Conservation (phyloP, 2,113 vertebrate species). For the Orientallactaga bullata region DNA sequence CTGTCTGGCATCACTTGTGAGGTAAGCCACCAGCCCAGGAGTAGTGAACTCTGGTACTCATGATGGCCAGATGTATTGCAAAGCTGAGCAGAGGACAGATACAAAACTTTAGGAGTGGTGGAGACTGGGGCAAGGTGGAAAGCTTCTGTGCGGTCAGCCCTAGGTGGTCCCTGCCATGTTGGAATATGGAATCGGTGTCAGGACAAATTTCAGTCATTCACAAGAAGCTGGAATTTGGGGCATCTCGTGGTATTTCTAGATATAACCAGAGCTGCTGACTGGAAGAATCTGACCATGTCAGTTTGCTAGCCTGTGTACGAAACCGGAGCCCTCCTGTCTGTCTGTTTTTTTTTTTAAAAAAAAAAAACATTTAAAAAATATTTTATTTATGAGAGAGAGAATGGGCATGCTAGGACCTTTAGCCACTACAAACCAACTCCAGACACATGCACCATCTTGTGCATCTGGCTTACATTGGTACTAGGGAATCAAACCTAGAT, state of each 20-base stretch:
- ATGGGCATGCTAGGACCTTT: no score
- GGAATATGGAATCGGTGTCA: background rate
- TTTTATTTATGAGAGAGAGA: no score
- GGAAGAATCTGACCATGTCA: background rate
- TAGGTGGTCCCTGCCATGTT: background rate
- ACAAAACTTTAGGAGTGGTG: accelerated
- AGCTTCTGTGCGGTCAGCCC: accelerated
- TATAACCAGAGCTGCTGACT: background rate
- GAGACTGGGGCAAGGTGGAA: background rate
- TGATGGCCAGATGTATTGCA: background rate
- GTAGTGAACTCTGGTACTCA: background rate
- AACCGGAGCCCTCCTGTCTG: background rate
- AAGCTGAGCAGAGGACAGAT: background rate
- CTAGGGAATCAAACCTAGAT: no score
- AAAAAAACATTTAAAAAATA: no score
- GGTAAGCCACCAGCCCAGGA: background rate
- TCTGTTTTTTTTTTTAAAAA: no score
- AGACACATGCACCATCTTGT: no score
- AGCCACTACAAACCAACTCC: no score
- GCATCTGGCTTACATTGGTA: no score
- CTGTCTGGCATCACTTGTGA: background rate
- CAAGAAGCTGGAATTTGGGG: background rate
- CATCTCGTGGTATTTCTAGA: background rate
- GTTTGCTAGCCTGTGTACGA: background rate
- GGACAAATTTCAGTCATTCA: background rate